Evolutionary conservation across 2,797 vertebrate species (phyloP), one percentile per base, ranked within the genome.

Genomic region (Sebastes vulpes): DNA sequence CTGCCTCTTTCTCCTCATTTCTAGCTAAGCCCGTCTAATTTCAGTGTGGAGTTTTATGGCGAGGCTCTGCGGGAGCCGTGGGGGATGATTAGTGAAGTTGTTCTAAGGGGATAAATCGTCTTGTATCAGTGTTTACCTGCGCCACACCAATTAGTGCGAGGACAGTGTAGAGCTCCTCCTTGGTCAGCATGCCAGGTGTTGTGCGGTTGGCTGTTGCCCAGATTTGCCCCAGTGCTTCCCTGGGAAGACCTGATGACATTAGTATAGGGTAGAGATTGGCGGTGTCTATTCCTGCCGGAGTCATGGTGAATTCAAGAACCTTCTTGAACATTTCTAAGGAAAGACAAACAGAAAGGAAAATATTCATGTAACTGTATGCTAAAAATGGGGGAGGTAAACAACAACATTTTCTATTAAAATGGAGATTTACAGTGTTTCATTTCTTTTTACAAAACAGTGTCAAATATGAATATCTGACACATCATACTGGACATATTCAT

Each of bases 121-220:
- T 28, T 23, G 63, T 82, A 42, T 53, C 48, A 54, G 29, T 58
- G 60, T 75, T 28, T 97, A 99, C 99, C 98, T 99, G 99, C 2
- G 98, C 96, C n/a, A 98, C 95, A 1, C 97, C 98, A 53, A 99
- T 98, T 94, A 99, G 97, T 56, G 98, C 97, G 72, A 99, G 96
- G 64, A 99, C 98, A 0, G 96, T 93, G 75, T 98, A 99, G 54
- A 99, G 97, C 92, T 99, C 99, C 92, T 99, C 98, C 91, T 99
- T 99, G 56, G 98, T 99, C 70, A 99, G 97, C 93, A 98, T 98
- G 67, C 99, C 99, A 1, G 99, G 99, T 6, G 98, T 99, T 35
- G 98, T 99, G 71, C 98, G 97, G 93, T 99, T 99, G 92, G 98
- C 98, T 67, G 98, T 82, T 6, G 98, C 98, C 99, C 99, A 99